These are phyloP conservation scores for Rhynchotus rufescens DNA, from an alignment of 2,797 vertebrate species.

Conservation along the genomic window DNA sequence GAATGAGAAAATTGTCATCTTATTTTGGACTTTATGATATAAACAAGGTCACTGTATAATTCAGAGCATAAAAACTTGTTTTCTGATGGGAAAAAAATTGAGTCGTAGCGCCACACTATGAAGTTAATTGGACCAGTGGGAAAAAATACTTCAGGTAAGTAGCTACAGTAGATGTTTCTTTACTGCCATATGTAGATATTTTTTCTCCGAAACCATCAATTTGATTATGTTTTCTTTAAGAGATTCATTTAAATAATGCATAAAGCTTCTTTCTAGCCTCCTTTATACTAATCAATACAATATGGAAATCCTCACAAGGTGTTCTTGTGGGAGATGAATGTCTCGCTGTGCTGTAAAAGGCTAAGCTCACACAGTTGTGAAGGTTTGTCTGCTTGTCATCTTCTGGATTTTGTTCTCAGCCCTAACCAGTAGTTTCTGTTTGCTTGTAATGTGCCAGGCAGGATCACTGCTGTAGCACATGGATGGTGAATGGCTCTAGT, in stretches of 20 bases:
- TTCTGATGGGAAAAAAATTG: not conserved
- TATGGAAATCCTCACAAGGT: not conserved
- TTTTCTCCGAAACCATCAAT: not conserved
- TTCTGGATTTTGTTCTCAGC: not conserved
- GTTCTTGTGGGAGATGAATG: not conserved
- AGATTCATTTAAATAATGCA: slow-evolving; percentile 11
- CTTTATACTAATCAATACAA: slow-evolving; percentile 28
- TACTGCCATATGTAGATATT: not conserved
- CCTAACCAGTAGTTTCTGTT: not conserved
- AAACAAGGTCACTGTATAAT: slow-evolving; percentile 41
- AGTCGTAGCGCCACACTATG: not conserved
- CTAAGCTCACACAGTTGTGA: not conserved
- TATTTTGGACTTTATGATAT: slow-evolving; percentile 19
- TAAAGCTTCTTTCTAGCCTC: not conserved
- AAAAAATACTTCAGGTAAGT: slow-evolving; percentile 45
- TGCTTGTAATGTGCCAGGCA: not conserved
- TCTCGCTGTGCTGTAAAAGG: not conserved
- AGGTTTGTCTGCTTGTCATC: not conserved
- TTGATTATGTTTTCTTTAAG: not conserved
- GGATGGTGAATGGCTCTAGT: not conserved
- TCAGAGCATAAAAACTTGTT: not conserved
- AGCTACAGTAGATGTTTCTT: not conserved
- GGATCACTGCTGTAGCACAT: not conserved
- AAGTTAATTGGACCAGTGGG: slow-evolving; percentile 47
- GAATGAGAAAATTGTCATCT: not conserved